Percentiles rank a stretch among this genome's conserved stretches.
These are phyloP conservation scores for Chrosomus eos DNA, from an alignment of 2,797 vertebrate genomes.

Conservation along the genomic window DNA sequence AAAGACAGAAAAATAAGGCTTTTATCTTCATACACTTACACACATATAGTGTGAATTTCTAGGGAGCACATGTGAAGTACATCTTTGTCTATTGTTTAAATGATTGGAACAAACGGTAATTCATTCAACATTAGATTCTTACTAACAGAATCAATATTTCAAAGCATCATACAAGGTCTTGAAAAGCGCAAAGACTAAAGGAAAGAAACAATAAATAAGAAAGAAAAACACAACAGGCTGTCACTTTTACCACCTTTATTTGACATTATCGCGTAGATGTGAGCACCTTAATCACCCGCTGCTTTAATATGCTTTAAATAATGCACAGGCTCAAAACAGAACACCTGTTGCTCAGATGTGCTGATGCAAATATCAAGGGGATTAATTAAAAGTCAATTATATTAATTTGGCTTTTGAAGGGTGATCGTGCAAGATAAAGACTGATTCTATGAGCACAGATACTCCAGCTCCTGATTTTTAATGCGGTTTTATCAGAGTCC, in stretches of 20 bases:
- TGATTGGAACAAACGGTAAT: not conserved
- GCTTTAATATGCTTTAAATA: constrained; percentile 78
- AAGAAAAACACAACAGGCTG: constrained; percentile 44
- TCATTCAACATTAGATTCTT: constrained; percentile 6
- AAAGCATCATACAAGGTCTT: not conserved
- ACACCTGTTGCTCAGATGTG: constrained; percentile 85
- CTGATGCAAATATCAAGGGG: constrained; percentile 90
- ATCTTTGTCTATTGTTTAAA: not conserved
- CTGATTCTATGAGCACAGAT: constrained; percentile 69
- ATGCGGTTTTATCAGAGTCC: constrained; percentile 72
- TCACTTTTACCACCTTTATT: constrained; percentile 68
- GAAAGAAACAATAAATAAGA: constrained; percentile 29
- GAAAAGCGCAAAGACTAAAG: constrained; percentile 38
- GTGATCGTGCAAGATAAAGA: constrained; percentile 79
- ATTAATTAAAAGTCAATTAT: constrained; percentile 96
- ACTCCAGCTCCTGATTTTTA: constrained; percentile 65
- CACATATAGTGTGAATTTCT: not conserved
- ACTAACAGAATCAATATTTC: constrained; percentile 15
- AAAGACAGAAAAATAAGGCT: not conserved
- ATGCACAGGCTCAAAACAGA: constrained; percentile 81
- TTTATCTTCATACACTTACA: not conserved
- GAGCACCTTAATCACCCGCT: constrained; percentile 74
- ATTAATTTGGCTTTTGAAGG: constrained; percentile 84
- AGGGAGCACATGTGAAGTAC: not conserved
- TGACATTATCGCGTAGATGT: constrained; percentile 63